Conservation (phyloP, 2,113 vertebrate genomes). For the Orthonyx spaldingii region DNA sequence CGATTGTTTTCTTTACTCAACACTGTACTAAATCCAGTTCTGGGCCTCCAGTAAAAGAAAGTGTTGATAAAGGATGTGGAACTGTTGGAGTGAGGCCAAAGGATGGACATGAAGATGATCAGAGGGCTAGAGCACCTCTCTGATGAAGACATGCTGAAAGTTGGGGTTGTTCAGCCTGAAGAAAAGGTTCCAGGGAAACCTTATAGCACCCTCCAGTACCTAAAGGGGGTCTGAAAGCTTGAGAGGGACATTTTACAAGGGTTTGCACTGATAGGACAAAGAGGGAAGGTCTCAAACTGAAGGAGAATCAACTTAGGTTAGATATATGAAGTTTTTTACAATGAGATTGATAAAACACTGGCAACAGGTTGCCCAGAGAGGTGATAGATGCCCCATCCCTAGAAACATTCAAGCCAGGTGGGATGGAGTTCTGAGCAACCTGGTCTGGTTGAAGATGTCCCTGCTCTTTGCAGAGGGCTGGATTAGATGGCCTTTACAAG, state of each 20-base stretch:
- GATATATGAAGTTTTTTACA: background rate
- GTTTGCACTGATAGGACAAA: accelerated
- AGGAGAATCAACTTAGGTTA: background rate
- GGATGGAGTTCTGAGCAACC: background rate
- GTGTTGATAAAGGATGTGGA: background rate
- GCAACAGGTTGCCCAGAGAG: background rate
- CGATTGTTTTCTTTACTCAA: background rate
- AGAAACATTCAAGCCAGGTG: background rate
- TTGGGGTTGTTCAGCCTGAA: background rate
- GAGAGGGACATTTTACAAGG: background rate
- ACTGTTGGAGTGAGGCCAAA: background rate
- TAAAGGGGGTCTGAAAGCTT: background rate
- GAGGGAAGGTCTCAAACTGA: background rate
- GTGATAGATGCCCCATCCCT: background rate
- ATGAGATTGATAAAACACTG: background rate
- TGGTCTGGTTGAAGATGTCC: background rate
- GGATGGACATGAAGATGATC: background rate
- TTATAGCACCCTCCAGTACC: background rate
- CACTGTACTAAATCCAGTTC: background rate
- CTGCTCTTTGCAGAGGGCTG: background rate
- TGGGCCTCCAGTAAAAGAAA: background rate
- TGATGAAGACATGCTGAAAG: background rate
- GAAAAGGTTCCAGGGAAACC: background rate
- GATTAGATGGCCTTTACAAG: background rate
- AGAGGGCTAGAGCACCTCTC: background rate